These are phyloP conservation scores for Zaprionus davidi DNA, from an alignment of 1,140 invertebrate species.

Conservation along the genomic window DNA sequence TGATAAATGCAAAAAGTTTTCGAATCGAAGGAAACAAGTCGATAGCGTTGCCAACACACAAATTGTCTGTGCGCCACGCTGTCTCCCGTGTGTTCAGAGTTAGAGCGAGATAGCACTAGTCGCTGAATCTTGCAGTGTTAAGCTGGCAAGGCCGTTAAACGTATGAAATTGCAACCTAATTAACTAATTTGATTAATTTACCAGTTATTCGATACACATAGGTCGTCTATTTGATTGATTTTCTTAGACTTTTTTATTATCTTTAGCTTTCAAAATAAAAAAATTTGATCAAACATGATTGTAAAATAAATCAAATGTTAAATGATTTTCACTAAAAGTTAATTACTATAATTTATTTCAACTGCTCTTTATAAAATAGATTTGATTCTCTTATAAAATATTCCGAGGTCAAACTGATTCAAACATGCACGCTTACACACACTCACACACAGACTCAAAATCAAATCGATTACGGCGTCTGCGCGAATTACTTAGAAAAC, in stretches of 20 bases:
- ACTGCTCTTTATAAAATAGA: no score
- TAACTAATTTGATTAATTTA: no score
- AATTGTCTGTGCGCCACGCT: neutral
- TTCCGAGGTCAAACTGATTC: neutral
- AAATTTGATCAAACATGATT: neutral
- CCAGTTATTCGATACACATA: no score
- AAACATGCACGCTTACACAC: neutral
- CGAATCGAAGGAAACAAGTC: neutral
- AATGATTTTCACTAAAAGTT: neutral
- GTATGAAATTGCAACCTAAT: neutral
- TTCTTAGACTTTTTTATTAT: neutral
- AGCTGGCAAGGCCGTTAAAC: conserved; percentile 8
- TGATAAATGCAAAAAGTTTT: conserved; percentile 47
- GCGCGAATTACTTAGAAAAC: conserved; percentile 25
- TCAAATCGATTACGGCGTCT: neutral
- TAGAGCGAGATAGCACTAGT: neutral
- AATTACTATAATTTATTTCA: neutral
- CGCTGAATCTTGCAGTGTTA: neutral
- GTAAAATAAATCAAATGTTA: neutral
- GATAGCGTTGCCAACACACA: conserved; percentile 18
- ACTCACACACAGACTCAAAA: neutral
- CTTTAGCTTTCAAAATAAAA: no score
- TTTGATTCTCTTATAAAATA: no score
- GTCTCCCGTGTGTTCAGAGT: neutral
- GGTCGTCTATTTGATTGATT: neutral